Conservation (phyloP, 2,113 vertebrate genomes). For the Grus americana region DNA sequence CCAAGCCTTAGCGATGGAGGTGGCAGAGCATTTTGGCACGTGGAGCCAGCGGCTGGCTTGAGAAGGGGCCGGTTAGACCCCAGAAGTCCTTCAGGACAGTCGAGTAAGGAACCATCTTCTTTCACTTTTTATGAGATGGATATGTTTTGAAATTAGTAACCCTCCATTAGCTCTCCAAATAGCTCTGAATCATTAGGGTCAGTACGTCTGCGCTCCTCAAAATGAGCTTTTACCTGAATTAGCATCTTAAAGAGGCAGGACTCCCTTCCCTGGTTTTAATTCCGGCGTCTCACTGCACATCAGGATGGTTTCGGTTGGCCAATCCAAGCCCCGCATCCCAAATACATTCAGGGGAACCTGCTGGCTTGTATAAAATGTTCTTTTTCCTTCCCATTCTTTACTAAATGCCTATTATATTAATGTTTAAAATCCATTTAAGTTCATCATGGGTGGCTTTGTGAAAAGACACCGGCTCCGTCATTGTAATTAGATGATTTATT, state of each 20-base stretch:
- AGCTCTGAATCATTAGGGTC: constrained; percentile 57
- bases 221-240: constrained; percentile 69
- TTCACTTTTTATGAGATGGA: neutral
- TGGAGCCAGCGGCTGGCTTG: fast-evolving
- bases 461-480: constrained; percentile 22
- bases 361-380: constrained; percentile 63
- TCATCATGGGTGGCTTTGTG: constrained; percentile 52
- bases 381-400: constrained; percentile 58
- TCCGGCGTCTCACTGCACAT: neutral
- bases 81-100: neutral
- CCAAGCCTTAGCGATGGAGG: neutral
- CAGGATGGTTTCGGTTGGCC: constrained; percentile 48
- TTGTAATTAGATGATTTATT: constrained; percentile 72
- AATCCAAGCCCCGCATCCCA: constrained; percentile 49
- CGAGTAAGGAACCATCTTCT: neutral
- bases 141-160: constrained; percentile 45
- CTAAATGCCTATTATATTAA: constrained; percentile 69
- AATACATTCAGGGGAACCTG: constrained; percentile 53
- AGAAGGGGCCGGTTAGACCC: neutral
- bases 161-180: constrained; percentile 52
- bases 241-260: constrained; percentile 62
- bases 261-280: neutral
- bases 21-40: neutral
- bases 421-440: constrained; percentile 74
- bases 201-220: constrained; percentile 33